Evolutionary conservation across 2,888 invertebrate species (phyloP).

Genomic region (Ennomos quercinarius): DNA sequence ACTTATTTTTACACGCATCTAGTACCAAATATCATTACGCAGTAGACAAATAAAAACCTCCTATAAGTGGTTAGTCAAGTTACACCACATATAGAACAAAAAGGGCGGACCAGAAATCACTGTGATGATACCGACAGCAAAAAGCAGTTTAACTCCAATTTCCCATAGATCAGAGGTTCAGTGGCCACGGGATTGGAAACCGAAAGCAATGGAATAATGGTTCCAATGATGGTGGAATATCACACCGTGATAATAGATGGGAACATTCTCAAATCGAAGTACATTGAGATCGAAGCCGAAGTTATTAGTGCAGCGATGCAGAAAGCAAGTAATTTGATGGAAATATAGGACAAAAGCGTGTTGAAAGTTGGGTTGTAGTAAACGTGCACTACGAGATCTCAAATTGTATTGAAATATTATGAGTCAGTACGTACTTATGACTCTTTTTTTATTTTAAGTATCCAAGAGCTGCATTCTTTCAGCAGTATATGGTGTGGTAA

Average conservation of each 20-base stretch:
- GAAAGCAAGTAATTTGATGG: constrained; percentile 11
- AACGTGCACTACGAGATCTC: no score
- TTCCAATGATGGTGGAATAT: no score
- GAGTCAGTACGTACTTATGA: no score
- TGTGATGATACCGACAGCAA: constrained; percentile 16
- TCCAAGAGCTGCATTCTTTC: no score
- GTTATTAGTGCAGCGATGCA: constrained; percentile 20
- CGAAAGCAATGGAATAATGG: constrained; percentile 17
- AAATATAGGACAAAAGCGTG: constrained; percentile 7
- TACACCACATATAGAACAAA: constrained; percentile 12
- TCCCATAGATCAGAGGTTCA: constrained; percentile 19
- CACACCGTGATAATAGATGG: constrained; percentile 14
- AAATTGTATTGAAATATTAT: no score
- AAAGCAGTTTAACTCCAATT: constrained; percentile 26
- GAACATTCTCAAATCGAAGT: constrained; percentile 5
- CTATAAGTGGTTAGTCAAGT: constrained; percentile 9
- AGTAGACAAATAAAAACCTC: constrained; percentile 12
- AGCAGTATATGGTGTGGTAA: no score
- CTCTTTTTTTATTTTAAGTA: no score
- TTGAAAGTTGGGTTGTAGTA: no score
- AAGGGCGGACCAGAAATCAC: constrained; percentile 14
- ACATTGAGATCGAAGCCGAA: neutral
- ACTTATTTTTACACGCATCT: neutral
- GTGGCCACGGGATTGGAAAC: constrained; percentile 27
- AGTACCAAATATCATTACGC: constrained; percentile 5